A percentile compares a stretch with the other conserved stretches of the same genome.
Conservation (phyloP, 2,113 vertebrate genomes). For the Phyllostomus discolor region DNA sequence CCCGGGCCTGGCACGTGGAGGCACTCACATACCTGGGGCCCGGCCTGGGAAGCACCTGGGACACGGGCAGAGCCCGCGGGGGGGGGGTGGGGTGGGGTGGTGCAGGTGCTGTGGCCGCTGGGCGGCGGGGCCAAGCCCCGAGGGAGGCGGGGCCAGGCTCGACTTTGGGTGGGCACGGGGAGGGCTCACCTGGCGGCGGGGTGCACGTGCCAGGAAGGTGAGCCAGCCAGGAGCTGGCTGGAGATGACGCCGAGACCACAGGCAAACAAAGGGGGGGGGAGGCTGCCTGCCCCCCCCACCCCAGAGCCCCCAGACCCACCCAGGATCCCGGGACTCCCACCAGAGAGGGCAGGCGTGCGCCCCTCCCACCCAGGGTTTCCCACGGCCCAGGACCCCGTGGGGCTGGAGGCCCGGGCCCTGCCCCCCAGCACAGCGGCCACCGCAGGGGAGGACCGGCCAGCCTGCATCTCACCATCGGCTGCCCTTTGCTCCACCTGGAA, state of each 20-base stretch:
- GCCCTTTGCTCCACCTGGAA: neutral
- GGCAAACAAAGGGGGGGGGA: neutral
- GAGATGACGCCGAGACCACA: rapidly evolving
- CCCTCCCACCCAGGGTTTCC: neutral
- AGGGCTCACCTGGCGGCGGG: neutral
- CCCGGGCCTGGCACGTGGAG: neutral
- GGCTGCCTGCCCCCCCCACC: neutral
- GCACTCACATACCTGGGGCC: rapidly evolving
- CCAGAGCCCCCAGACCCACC: no score
- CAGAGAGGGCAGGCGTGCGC: rapidly evolving
- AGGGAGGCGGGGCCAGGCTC: neutral
- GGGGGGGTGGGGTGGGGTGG: no score
- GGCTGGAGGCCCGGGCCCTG: neutral
- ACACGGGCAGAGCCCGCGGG: neutral
- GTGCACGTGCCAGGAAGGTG: no score
- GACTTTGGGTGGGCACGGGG: neutral
- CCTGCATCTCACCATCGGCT: neutral
- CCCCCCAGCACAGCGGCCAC: neutral
- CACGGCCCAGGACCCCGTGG: rapidly evolving
- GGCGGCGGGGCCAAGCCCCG: neutral
- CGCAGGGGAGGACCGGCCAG: no score
- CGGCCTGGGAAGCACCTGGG: neutral
- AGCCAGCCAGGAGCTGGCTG: neutral
- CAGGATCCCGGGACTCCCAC: neutral
- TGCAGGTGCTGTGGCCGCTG: rapidly evolving